Base-by-base conservation (phyloP, 2,888 invertebrate species). In the Horisme vitalbata region DNA sequence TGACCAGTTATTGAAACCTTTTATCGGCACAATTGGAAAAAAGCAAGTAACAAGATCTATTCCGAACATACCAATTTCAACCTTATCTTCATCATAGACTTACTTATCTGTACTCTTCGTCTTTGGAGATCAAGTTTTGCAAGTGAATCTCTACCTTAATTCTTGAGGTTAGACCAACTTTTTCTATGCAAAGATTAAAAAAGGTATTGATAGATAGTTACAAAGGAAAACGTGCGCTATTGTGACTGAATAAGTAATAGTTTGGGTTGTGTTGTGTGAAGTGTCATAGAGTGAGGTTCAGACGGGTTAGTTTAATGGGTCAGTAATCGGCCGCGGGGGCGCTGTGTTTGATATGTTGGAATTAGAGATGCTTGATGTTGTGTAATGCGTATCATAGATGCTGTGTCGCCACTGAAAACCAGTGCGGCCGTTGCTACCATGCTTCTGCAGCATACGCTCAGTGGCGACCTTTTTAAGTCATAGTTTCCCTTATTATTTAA, bases 281-380 rank as follows among this genome's bases (percentile, higher is more conserved):
- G 71, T 55, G 65, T 58, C 53, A 63, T 68, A 55, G 55, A 58
- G 49, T 36, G 33, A 35, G 39, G 53, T 44, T 36, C 39, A 44
- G 27, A 43, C 69, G 70, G 71, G 59, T 66, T 71, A 75, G 75
- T 76, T 79, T 81, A 84, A 85, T 83, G 83, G 82, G 75, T 75
- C 67, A 76, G 77, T 83, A 79, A 83, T 82, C 80, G 83, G 74
- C 77, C 55, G 12, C 12, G 49, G 49, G 39, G 36, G 21, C 12
- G 51, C 31, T 72, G 84, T 61, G 72, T 80, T 79, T 83, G 84
- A 85, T 82, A 79, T 79, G 79, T 76, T 68, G 37, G 54, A 57
- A 45, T 54, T 55, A 59, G 37, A 45, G 44, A 45, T 41, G 12
- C 44, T 64, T 52, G 65, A 70, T 43, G 34, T 31, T 41, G 15